Evolutionary conservation across 2,113 vertebrate genomes (phyloP), one percentile per base, ranked within the genome.

Genomic region (Genyomyrus donnyi): DNA sequence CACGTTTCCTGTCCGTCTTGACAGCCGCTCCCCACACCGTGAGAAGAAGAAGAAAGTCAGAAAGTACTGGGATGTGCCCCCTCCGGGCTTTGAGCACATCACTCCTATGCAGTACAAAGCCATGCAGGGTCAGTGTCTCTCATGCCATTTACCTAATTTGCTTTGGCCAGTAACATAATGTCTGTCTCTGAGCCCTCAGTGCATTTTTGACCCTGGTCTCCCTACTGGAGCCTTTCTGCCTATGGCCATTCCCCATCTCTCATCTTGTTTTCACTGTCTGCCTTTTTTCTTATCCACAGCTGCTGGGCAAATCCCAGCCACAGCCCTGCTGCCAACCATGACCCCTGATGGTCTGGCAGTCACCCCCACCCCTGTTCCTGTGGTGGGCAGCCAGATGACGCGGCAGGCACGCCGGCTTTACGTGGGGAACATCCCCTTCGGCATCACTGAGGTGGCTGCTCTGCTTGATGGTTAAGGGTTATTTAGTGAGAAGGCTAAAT

Each of bases 101-200:
- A 98, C 97, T 13, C 97, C 97, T 85, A 97, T 98, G 97, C 97
- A 98, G 96, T 98, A 98, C 95, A 98, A 98, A 96, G 97, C 97
- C 94, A 98, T 98, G 97, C 97, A 98, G 96, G 97, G 97, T 97
- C 91, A 92, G 53, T 53, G 48, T 6, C 3, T 19, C 46, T 58
- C 0, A 7, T 35, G 0, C 74, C 42, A n/a, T 24, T 53, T 11
- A 4, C 53, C 9, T 86, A 24, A 31, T 77, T 11, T 88, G 17
- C 56, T 17, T 7, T 49, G 19, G 11, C 19, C 87, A 45, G 11
- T 35, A 53, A 2, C 27, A 52, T 31, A 31, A 15, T 39, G 49
- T 31, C 21, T n/a, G 7, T 85, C 42, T 74, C n/a, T 7, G 39
- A 3, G 31, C 62, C 6, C 24, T 88, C 56, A 10, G 3, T 50